phyloP scores from a whole-genome alignment of 2,888 invertebrate genomes.

The Amiota minor region DNA sequence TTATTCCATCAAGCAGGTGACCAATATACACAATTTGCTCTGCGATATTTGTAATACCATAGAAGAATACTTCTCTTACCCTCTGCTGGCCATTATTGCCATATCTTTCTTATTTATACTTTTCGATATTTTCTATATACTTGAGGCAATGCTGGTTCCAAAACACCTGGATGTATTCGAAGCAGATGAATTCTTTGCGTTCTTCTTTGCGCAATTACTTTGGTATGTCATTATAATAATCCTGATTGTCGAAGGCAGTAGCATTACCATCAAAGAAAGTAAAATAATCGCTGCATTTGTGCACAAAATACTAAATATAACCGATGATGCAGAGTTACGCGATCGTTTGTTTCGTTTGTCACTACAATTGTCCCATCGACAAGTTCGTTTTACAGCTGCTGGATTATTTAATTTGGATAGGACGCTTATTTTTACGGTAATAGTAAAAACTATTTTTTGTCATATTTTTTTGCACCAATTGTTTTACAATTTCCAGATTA shows the following conservation, averaged over 20 bases:
- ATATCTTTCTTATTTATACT: slow-evolving; percentile 71
- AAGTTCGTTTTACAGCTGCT: slow-evolving; percentile 71
- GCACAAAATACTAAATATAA: slow-evolving; percentile 69
- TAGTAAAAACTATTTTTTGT: slow-evolving; percentile 13
- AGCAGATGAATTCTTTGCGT: slow-evolving; percentile 69
- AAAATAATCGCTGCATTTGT: slow-evolving; percentile 63
- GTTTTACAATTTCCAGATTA: slow-evolving; percentile 58
- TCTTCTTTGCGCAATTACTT: slow-evolving; percentile 68
- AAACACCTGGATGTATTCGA: slow-evolving; percentile 65
- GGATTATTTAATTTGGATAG: slow-evolving; percentile 73
- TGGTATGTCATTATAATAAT: slow-evolving; percentile 70
- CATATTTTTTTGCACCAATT: no score
- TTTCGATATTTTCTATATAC: slow-evolving; percentile 70
- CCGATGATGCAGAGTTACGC: slow-evolving; percentile 63
- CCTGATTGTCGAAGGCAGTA: slow-evolving; percentile 69
- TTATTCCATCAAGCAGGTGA: slow-evolving; percentile 65
- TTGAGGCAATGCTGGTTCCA: slow-evolving; percentile 68
- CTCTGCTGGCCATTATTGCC: slow-evolving; percentile 68
- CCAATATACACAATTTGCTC: slow-evolving; percentile 68
- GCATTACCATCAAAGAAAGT: slow-evolving; percentile 65
- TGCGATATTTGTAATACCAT: slow-evolving; percentile 69
- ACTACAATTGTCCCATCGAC: slow-evolving; percentile 69
- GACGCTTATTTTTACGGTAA: slow-evolving; percentile 72
- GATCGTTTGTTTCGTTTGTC: slow-evolving; percentile 69
- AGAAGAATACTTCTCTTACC: slow-evolving; percentile 71